Evolutionary conservation across 2,113 vertebrate species (phyloP), one percentile per base, ranked within the genome.

Genomic region (Elachura formosa): DNA sequence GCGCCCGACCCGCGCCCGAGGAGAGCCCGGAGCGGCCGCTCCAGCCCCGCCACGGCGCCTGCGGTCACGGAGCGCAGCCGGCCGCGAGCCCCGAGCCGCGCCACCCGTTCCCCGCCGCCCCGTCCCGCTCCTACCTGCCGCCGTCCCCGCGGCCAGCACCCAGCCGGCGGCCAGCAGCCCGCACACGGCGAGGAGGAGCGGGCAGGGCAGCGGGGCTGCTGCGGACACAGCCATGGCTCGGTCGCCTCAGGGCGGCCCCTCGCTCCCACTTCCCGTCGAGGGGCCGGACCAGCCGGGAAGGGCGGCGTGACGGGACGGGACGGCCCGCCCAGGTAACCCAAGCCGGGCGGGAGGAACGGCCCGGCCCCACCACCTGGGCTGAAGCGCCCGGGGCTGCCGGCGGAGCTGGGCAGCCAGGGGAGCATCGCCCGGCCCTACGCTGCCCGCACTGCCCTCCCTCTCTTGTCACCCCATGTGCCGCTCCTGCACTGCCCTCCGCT

Each of bases 261-360:
- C 8, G 12, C 54, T 82, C 90, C 54, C 81, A 41, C 90, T 87
- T 94, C 81, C 69, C 90, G 88, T 64, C 20, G 62, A 23, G 78
- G 55, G 96, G 94, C 82, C 68, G 92, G 94, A 71, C 73, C 66
- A 91, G 82, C 76, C 90, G 84, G 94, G 94, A 94, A 94, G 18
- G 45, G 64, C 55, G 49, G 33, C 19, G 84, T n/a, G 63, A 28
- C 25, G 68, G 45, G 62, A 23, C 34, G 69, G 56, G 34, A 6
- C 12, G 79, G n/a, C 77, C 94, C 94, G 87, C 94, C 95, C 95
- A 96, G 95, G 93, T 96, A 94, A 89, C 49, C 67, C 48, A 80
- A 89, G 66, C 84, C 51, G 4, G 29, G 45, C 14, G 49, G 80
- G 77, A 66, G 61, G 4, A 3, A 43, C 9, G 52, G 19, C 29